Percentiles rank a stretch among this genome's conserved stretches.
Evolutionary conservation across 2,113 vertebrate genomes (phyloP).

Genomic region (Esox niger): DNA sequence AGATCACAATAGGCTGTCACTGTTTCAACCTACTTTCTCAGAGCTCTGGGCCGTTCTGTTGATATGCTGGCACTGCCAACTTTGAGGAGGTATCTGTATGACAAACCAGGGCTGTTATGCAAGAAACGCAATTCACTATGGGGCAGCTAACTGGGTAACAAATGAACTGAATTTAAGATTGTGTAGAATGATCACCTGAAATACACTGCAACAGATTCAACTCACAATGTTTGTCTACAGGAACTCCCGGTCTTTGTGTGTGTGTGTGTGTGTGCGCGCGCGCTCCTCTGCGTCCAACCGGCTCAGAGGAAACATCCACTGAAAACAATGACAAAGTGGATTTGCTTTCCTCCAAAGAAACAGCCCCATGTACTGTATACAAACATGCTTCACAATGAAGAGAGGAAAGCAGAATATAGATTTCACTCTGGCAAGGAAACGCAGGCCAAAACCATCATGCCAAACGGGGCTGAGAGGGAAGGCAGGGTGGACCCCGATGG

Average conservation of each 20-base stretch:
- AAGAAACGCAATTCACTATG: slow-evolving; percentile 34
- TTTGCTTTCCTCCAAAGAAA: slow-evolving; percentile 43
- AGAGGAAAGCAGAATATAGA: slow-evolving; percentile 56
- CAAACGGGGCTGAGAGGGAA: slow-evolving; percentile 6
- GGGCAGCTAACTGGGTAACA: slow-evolving; percentile 35
- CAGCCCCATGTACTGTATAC: not conserved
- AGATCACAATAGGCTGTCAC: slow-evolving; percentile 24
- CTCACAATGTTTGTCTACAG: slow-evolving; percentile 42
- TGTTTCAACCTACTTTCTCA: slow-evolving; percentile 52
- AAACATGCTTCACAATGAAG: slow-evolving; percentile 48
- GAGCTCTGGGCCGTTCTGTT: slow-evolving; percentile 5
- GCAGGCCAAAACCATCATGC: slow-evolving; percentile 26
- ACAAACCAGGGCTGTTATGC: slow-evolving; percentile 42
- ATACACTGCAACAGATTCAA: slow-evolving; percentile 53
- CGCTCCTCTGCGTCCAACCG: not conserved
- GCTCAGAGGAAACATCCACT: slow-evolving; percentile 16
- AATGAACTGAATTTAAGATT: slow-evolving; percentile 28
- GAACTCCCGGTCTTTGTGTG: slow-evolving; percentile 23
- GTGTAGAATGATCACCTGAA: slow-evolving; percentile 23
- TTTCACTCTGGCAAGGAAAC: slow-evolving; percentile 44
- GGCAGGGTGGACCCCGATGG: not conserved
- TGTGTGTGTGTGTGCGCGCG: not conserved
- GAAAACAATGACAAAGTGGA: slow-evolving; percentile 48
- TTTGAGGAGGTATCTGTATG: slow-evolving; percentile 33
- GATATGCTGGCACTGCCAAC: slow-evolving; percentile 17